Evolutionary conservation across 2,797 vertebrate genomes (phyloP).

Genomic region (Pterois miles): DNA sequence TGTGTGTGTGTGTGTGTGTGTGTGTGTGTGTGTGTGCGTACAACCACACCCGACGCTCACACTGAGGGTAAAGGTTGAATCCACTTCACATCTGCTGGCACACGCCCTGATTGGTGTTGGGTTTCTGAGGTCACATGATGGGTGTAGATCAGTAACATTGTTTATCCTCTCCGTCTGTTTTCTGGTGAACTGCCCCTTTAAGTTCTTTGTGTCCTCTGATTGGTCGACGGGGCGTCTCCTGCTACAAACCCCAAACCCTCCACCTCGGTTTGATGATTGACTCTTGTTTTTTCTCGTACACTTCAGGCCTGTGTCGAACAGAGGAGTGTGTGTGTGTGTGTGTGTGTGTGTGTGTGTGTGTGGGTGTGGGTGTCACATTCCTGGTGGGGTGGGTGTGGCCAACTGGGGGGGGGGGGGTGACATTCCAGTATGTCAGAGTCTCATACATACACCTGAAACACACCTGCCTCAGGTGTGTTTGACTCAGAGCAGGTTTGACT

Average conservation of each 20-base stretch:
- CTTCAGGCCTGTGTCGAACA: neutral
- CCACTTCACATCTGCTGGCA: neutral
- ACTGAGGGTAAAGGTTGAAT: slow-evolving; percentile 44
- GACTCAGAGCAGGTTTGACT: slow-evolving; percentile 6
- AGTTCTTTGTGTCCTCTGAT: slow-evolving; percentile 22
- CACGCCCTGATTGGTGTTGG: slow-evolving; percentile 3
- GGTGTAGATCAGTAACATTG: neutral
- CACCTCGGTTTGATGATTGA: slow-evolving; percentile 52
- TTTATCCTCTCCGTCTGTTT: neutral
- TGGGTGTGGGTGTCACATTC: slow-evolving; percentile 39
- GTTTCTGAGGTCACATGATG: slow-evolving; percentile 22
- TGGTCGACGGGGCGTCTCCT: slow-evolving; percentile 10
- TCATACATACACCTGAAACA: slow-evolving; percentile 13
- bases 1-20: slow-evolving; percentile 2
- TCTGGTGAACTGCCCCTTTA: neutral
- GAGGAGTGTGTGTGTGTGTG: slow-evolving; percentile 1
- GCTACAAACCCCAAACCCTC: neutral
- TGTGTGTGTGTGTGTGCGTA: neutral
- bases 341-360: neutral
- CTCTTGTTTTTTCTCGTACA: slow-evolving; percentile 32
- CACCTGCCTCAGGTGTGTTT: slow-evolving; percentile 24
- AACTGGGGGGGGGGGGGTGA: neutral
- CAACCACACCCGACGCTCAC: slow-evolving; percentile 26
- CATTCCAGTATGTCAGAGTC: slow-evolving; percentile 37
- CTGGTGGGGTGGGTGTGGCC: slow-evolving; percentile 33